These are phyloP conservation scores for Gymnobelideus leadbeateri DNA, from an alignment of 2,113 vertebrate genomes.

Conservation along the genomic window DNA sequence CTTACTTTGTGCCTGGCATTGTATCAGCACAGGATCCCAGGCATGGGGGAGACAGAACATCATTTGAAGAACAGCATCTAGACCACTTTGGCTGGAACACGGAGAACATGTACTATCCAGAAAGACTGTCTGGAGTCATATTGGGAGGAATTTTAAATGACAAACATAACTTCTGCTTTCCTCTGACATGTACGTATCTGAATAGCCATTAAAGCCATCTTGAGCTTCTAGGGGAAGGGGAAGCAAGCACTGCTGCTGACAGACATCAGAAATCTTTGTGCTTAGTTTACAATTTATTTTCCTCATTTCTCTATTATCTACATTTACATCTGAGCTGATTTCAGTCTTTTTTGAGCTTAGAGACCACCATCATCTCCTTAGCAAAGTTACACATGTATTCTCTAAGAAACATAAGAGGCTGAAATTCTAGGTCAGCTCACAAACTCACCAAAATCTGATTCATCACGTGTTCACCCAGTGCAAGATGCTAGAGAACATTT, in stretches of 20 bases:
- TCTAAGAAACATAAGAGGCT: background rate
- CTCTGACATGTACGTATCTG: background rate
- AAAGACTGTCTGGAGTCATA: background rate
- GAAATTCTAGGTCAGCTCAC: background rate
- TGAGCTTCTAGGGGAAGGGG: background rate
- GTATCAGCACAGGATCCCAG: too few species aligned
- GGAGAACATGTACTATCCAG: background rate
- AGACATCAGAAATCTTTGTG: background rate
- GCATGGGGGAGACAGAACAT: background rate
- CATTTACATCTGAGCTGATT: background rate
- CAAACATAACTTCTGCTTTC: background rate
- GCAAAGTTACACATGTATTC: background rate
- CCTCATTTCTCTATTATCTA: background rate
- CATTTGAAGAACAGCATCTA: background rate
- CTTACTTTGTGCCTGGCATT: background rate
- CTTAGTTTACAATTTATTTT: background rate
- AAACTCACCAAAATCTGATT: background rate
- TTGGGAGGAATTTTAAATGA: background rate
- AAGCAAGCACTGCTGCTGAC: background rate
- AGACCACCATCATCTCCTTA: background rate
- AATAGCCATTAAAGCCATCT: background rate
- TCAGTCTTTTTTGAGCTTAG: background rate
- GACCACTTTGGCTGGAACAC: background rate
- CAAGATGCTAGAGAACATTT: background rate
- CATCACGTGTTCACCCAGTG: background rate